Conservation (phyloP, 30 jellyfish, hydroid and myxozoan genomes). For the Chrysaora quinquecirrha region DNA sequence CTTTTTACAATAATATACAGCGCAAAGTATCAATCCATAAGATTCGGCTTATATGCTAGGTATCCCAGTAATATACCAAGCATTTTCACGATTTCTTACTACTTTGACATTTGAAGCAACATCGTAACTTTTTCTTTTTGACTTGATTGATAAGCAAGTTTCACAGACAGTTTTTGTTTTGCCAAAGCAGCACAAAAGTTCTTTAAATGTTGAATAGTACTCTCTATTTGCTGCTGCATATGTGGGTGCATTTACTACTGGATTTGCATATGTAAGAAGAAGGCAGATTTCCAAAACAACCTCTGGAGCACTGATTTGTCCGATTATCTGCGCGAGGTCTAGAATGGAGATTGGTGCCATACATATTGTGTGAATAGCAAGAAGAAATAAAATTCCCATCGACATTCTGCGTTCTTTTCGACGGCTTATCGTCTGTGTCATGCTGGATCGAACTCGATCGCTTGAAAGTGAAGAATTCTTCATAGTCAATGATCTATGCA, state of each 20-base stretch:
- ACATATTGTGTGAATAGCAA: slow-evolving; percentile 38
- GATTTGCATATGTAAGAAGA: slow-evolving; percentile 46
- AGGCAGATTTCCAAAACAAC: slow-evolving; percentile 49
- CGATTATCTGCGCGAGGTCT: slow-evolving; percentile 41
- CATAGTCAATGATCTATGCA: not conserved
- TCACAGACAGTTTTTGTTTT: not conserved
- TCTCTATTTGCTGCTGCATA: slow-evolving; percentile 67
- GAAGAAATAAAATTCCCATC: slow-evolving; percentile 37
- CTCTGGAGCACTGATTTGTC: slow-evolving; percentile 30
- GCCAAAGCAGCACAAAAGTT: slow-evolving; percentile 47
- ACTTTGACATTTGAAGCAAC: not conserved
- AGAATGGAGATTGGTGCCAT: slow-evolving; percentile 48
- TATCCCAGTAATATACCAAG: not conserved
- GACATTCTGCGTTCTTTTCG: slow-evolving; percentile 43
- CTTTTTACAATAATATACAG: too few relatives aligned
- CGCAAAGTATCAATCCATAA: not conserved
- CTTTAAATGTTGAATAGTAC: slow-evolving; percentile 24
- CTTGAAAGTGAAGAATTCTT: not conserved
- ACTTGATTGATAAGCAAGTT: not conserved
- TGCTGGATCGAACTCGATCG: slow-evolving; percentile 31
- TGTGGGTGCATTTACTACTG: slow-evolving; percentile 60
- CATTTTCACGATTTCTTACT: not conserved
- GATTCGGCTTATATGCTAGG: not conserved
- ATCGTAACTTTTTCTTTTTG: not conserved
- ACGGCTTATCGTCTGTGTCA: slow-evolving; percentile 19